Evolutionary conservation across 1,140 invertebrate genomes (phyloP), one percentile per base, ranked within the genome.

Genomic region (Aphidius gifuensis): DNA sequence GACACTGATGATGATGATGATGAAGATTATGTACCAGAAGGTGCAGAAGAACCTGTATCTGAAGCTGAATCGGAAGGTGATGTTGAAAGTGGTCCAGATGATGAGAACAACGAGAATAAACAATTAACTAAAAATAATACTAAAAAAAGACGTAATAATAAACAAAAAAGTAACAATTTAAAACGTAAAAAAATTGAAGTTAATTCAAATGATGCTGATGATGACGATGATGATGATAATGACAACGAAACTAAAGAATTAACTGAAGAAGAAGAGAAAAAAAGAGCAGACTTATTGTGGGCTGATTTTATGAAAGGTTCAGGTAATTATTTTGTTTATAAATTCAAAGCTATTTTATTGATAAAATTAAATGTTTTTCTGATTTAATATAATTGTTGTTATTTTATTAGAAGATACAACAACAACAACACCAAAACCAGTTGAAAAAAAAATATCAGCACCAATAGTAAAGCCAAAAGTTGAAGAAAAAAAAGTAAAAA

Each of bases 261-360:
- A 11, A 77, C 75, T 4, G 82, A 85, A 55, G 85, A 86, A 69
- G 83, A 85, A 53, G 84, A 89, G 66, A 90, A 90, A 68, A 85
- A 88, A 65, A 81, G 82, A 69, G 85, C 87, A 60, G 88, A 90
- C 71, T 85, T 86, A 65, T 73, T 92, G 2, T 92, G 89, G 89
- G 87, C 88, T 7, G 86, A 86, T 74, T 92, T 92, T 71, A 83
- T 90, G 71, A 87, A 85, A 71, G 88, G 89, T 71, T 87, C 88
- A 60, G 85, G 85, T 73, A 81, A 82, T 39, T 49, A 38, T 45
- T 54, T 45, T 5, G 5, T 55, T 40, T 55, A 16, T 64, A 23
- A 3, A 16, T 16, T 16, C 1, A 16, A 16, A 16, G 1, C 1
- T 16, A 16, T 0, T 16, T 1, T 16, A 16, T 16, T 1, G 1